Evolutionary conservation across 2,797 vertebrate species (phyloP), one percentile per base, ranked within the genome.

Genomic region (Numenius phaeopus): DNA sequence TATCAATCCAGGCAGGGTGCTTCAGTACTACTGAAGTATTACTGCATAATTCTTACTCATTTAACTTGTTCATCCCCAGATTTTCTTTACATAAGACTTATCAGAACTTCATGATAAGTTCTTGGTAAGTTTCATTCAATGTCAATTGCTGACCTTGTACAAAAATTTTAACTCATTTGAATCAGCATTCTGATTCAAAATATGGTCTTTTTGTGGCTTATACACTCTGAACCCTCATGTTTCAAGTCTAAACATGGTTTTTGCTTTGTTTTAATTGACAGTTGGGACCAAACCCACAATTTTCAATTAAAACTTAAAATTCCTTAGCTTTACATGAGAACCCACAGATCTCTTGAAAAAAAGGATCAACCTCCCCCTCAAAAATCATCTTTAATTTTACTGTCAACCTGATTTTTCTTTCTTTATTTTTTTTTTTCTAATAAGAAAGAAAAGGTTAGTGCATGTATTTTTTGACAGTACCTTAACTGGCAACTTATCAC

Each of bases 331-430:
- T 81, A 13, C 2, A 14, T 10, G 3, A 62, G 0, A 3, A 73
- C 20, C 11, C 44, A 61, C 1, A 54, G 7, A 32, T 49, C 1
- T 71, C 3, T 44, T 42, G 11, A 16, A 49, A 86, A 70, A 54
- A n/a, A 22, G 1, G 14, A 2, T 32, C 26, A 61, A n/a, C 0
- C 0, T 24, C 1, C 2, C 8, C 1, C 2, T 7, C 22, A 21
- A 47, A 61, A 3, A 7, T 0, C 7, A 42, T 19, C 6, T 75
- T 61, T 65, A 42, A 6, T 39, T 61, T 3, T 39, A 29, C 9
- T 37, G 3, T 6, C 2, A 70, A 81, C 40, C 2, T 26, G 2
- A 0, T 7, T 26, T 29, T 18, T 4, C 30, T 22, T 11, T 10
- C 18, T 19, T 64, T 30, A 6, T 13, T 7, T 8, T 7, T 11